phyloP scores from a whole-genome alignment of 2,888 invertebrate genomes.

The Amiota mariae region DNA sequence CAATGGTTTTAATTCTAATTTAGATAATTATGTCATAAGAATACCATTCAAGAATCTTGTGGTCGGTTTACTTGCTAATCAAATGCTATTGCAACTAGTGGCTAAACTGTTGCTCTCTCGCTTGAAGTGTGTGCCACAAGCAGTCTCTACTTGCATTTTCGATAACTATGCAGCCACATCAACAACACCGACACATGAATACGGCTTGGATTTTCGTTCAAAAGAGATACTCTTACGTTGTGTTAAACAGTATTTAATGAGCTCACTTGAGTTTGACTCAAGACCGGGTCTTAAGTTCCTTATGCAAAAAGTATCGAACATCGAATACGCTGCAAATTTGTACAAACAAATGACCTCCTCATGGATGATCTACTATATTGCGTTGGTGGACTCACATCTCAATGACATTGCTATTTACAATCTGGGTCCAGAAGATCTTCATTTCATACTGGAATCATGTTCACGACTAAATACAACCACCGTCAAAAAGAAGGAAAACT shows the following conservation, averaged over 20 bases:
- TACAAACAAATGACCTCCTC: slow-evolving; percentile 94
- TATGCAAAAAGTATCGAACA: slow-evolving; percentile 91
- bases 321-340: slow-evolving; percentile 90
- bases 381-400: slow-evolving; percentile 88
- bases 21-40: slow-evolving; percentile 85
- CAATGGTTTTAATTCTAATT: slow-evolving; percentile 80
- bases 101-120: slow-evolving; percentile 89
- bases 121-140: slow-evolving; percentile 78
- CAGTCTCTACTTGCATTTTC: slow-evolving; percentile 74
- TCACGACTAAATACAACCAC: slow-evolving; percentile 75
- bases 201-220: slow-evolving; percentile 73
- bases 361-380: slow-evolving; percentile 91
- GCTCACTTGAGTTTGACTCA: slow-evolving; percentile 90
- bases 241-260: slow-evolving; percentile 86
- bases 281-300: slow-evolving; percentile 94
- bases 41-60: slow-evolving; percentile 92
- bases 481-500: slow-evolving; percentile 76
- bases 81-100: slow-evolving; percentile 92
- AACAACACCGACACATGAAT: slow-evolving; percentile 72
- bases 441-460: slow-evolving; percentile 79
- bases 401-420: slow-evolving; percentile 80
- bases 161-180: slow-evolving; percentile 73
- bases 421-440: slow-evolving; percentile 78
- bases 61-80: slow-evolving; percentile 91
- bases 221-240: slow-evolving; percentile 83